These are phyloP conservation scores for Thumatha senex DNA, from an alignment of 2,888 invertebrate species.

Conservation along the genomic window DNA sequence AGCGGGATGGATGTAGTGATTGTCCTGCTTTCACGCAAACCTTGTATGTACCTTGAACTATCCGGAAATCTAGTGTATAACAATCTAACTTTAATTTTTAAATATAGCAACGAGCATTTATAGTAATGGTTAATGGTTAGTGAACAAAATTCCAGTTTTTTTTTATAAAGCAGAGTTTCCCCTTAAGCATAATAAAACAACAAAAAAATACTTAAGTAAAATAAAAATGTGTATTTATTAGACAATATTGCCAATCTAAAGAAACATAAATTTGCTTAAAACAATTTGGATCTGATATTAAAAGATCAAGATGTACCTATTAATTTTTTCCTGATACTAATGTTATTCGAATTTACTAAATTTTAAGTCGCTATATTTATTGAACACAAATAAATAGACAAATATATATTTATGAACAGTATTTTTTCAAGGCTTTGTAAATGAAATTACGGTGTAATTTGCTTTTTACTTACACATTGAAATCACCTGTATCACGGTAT, in stretches of 20 bases:
- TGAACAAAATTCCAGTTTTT: slow-evolving; percentile 1
- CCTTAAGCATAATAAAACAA: not conserved
- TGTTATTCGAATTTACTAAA: slow-evolving; percentile 47
- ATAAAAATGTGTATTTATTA: slow-evolving; percentile 11
- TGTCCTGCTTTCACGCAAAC: no score
- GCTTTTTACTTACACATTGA: not conserved
- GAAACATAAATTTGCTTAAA: no score
- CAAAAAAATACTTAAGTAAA: not conserved
- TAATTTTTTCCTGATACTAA: slow-evolving; percentile 14
- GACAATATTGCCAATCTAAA: no score
- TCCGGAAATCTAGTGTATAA: slow-evolving; percentile 29
- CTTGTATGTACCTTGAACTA: slow-evolving; percentile 25
- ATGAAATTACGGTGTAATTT: slow-evolving; percentile 11
- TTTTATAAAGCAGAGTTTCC: no score
- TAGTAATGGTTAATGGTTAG: slow-evolving; percentile 2
- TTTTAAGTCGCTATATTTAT: slow-evolving; percentile 37
- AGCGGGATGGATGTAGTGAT: no score
- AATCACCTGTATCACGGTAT: not conserved
- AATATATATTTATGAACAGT: slow-evolving; percentile 11
- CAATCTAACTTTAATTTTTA: slow-evolving; percentile 14
- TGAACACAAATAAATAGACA: slow-evolving; percentile 10
- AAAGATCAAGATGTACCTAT: not conserved
- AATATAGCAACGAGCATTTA: slow-evolving; percentile 33
- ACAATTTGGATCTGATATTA: no score
- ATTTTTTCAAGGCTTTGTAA: slow-evolving; percentile 13